A percentile compares a stretch with the other conserved stretches of the same genome.
Evolutionary conservation across 2,113 vertebrate genomes (phyloP).

Genomic region (Apteryx owenii): DNA sequence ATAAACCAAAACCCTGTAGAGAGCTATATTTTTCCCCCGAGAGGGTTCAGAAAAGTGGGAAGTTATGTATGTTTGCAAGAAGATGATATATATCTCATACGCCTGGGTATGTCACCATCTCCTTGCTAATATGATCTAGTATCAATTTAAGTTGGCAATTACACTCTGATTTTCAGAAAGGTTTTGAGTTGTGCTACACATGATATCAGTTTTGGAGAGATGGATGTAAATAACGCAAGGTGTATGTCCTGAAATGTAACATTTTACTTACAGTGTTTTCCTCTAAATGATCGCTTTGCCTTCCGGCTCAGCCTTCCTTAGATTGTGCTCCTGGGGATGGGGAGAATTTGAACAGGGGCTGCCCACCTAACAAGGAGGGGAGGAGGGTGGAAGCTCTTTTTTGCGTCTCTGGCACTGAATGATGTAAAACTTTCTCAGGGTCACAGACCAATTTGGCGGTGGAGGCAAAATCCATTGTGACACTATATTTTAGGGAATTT

Average conservation of each 20-base stretch:
- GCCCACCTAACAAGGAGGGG: not conserved
- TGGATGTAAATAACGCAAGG: not conserved
- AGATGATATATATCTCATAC: not conserved
- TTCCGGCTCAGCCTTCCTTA: not conserved
- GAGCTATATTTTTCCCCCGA: not conserved
- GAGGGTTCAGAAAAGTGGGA: not conserved
- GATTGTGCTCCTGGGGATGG: not conserved
- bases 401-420: not conserved
- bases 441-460: not conserved
- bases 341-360: not conserved
- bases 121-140: not conserved
- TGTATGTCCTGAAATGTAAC: not conserved
- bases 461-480: not conserved
- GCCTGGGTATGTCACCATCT: not conserved
- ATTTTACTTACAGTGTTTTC: not conserved
- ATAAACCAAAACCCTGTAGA: not conserved
- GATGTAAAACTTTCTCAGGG: not conserved
- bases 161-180: not conserved
- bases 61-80: not conserved
- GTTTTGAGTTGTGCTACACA: fast-evolving
- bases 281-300: not conserved
- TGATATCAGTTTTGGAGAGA: not conserved
- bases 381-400: not conserved
- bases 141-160: not conserved
- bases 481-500: not conserved